A percentile compares a stretch with the other conserved stretches of the same genome.
These are phyloP conservation scores for Microhierax caerulescens DNA, from an alignment of 2,797 vertebrate species.

Conservation along the genomic window DNA sequence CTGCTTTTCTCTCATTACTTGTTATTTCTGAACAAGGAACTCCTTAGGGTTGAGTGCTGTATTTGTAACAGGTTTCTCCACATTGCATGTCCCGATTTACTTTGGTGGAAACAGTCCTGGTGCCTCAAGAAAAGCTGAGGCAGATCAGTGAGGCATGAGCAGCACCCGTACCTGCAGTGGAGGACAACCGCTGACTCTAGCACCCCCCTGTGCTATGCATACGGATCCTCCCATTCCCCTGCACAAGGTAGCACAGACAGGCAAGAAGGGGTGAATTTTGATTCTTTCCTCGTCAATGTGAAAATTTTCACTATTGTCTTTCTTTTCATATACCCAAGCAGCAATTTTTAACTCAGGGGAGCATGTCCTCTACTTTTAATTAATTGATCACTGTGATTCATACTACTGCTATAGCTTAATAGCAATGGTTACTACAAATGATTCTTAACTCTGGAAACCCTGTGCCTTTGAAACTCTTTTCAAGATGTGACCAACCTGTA, in stretches of 20 bases:
- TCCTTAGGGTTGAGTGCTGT: not conserved
- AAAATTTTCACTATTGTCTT: not conserved
- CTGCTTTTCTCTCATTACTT: not conserved
- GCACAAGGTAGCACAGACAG: not conserved
- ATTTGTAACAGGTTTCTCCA: not conserved
- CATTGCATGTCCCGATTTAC: not conserved
- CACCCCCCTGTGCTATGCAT: not conserved
- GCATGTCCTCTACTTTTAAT: not conserved
- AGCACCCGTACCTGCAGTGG: not conserved
- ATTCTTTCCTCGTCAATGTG: not conserved
- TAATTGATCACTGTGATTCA: not conserved
- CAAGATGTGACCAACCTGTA: not conserved
- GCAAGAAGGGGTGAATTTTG: not conserved
- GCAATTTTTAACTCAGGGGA: not conserved
- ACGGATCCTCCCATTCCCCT: not conserved
- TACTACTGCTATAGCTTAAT: not conserved
- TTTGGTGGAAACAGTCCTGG: not conserved
- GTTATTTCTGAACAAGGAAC: not conserved
- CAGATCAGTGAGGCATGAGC: not conserved
- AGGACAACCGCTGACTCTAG: not conserved
- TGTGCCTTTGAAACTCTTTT: not conserved
- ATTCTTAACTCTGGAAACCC: not conserved
- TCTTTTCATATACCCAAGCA: not conserved
- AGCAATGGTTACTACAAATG: not conserved
- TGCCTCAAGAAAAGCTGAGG: not conserved